Base-by-base conservation (phyloP, 2,797 vertebrate genomes). In the Cottoperca gobio region DNA sequence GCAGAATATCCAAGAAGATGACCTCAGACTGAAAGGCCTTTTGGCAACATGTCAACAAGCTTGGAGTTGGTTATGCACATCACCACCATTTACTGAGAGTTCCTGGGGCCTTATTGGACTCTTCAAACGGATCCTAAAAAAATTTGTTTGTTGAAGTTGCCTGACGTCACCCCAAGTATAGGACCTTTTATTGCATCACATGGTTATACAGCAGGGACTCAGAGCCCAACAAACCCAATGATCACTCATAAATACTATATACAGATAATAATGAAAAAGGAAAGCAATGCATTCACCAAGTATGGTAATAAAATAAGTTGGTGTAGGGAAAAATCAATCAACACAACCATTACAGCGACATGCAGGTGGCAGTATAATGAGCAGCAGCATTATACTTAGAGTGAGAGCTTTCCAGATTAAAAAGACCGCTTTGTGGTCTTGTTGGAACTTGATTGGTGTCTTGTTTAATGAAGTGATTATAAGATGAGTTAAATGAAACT, bases 321-420 rank as follows among this genome's bases (percentile, higher is more conserved):
- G 12, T 59, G 52, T 52, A 50, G 21, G 16, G 35, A 40, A 74
- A 62, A 59, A 81, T 78, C 60, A 83, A 76, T 78, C 65, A 79
- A 26, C 54, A 40, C 23, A 67, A 39, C 31, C 53, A 70, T 61
- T 66, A 70, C 43, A 60, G 50, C 10, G 31, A 40, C 61, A 35
- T 55, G 21, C 78, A 78, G 73, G 54, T 68, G 70, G 59, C 46
- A 57, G 33, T 33, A 37, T 76, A 75, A 85, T 77, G 53, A 81
- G 59, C 66, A 28, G 23, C 31, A 60, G 19, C n/a, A 48, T 45
- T 69, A 54, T 42, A 50, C 78, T 68, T 59, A 54, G 37, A 61
- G 48, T 23, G n/a, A 68, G 68, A 69, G 74, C 55, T 68, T 68
- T 63, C 65, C 79, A 77, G 61, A 70, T 75, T 43, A 23, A 74